Evolutionary conservation across 2,113 vertebrate genomes (phyloP).

Genomic region (Spea multiplicata): DNA sequence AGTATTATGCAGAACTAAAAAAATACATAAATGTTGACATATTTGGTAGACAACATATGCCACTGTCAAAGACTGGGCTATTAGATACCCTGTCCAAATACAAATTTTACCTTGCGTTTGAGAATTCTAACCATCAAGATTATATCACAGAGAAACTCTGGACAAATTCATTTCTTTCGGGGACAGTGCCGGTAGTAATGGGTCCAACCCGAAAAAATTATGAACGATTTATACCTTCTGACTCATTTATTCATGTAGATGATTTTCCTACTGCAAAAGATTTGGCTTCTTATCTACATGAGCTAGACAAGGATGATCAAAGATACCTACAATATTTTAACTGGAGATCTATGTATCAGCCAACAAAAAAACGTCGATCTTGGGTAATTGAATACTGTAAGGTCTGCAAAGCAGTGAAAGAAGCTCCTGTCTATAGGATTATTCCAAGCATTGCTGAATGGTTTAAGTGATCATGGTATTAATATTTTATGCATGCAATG

Average conservation of each 20-base stretch:
- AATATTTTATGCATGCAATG: too few relatives aligned
- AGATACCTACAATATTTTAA: constrained; percentile 61
- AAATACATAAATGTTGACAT: constrained; percentile 57
- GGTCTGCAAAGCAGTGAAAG: constrained; percentile 12
- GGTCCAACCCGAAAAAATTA: constrained; percentile 67
- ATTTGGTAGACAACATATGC: constrained; percentile 52
- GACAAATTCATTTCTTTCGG: constrained; percentile 63
- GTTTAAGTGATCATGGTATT: not conserved
- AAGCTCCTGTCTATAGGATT: not conserved
- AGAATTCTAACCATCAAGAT: constrained; percentile 70
- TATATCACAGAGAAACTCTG: constrained; percentile 78
- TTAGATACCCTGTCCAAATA: constrained; percentile 55
- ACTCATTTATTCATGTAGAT: constrained; percentile 72
- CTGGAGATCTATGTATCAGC: constrained; percentile 57
- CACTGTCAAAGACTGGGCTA: constrained; percentile 1
- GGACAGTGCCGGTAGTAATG: constrained; percentile 62
- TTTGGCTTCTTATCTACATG: constrained; percentile 58
- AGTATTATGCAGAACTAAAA: constrained; percentile 59
- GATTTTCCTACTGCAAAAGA: constrained; percentile 61
- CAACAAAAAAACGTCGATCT: not conserved
- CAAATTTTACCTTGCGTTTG: constrained; percentile 74
- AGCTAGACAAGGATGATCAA: constrained; percentile 52
- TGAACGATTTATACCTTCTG: constrained; percentile 58
- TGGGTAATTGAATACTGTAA: not conserved
- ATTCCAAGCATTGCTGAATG: constrained; percentile 4